Evolutionary conservation across 2,888 invertebrate genomes (phyloP), one percentile per base, ranked within the genome.

Genomic region (Tridacna crocea): DNA sequence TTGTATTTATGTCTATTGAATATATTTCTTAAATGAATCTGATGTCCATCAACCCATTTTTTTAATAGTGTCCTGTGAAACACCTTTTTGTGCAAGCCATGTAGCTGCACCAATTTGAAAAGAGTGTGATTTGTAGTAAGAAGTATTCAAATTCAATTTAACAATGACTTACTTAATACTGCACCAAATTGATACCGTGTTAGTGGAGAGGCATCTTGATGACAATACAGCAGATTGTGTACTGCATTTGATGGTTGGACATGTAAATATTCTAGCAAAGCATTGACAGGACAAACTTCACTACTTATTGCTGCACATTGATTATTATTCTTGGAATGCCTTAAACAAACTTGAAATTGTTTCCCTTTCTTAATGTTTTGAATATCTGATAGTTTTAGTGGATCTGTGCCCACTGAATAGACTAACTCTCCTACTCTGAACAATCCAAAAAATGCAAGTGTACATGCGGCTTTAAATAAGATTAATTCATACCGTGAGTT

Each of bases 311-410:
- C 47, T 47, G 12, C 15, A 48, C 47, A 51, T 27, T 65, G 75
- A 60, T 61, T 75, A 46, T 75, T 75, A 48, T n/a, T 65, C 24
- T 75, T 75, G 19, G 75, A 75, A 22, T 63, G 58, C 36, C 75
- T 15, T 60, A 65, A 48, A 15, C 36, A 47, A 26, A 75, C 63
- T 10, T 47, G 10, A 15, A 63, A 63, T 4, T 12, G 19, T 36
- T 73, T 60, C 1, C 51, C 58, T 2, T 6, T 24, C 60, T 17
- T 3, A 17, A 73, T 19, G 12, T 51, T 24, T 19, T 27, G 22
- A 3, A 73, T 55, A 73, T 73, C 51, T 15, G 51, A 73, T 51
- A 27, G 26, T 13, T 12, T 22, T 3, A 55, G 17, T 26, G 73
- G 19, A 27, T 58, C 8, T 58, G 26, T 19, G 27, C 24, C 26